A percentile compares a stretch with the other conserved stretches of the same genome.
Evolutionary conservation across 2,113 vertebrate species (phyloP).

Genomic region (Proterorhinus semilunaris): DNA sequence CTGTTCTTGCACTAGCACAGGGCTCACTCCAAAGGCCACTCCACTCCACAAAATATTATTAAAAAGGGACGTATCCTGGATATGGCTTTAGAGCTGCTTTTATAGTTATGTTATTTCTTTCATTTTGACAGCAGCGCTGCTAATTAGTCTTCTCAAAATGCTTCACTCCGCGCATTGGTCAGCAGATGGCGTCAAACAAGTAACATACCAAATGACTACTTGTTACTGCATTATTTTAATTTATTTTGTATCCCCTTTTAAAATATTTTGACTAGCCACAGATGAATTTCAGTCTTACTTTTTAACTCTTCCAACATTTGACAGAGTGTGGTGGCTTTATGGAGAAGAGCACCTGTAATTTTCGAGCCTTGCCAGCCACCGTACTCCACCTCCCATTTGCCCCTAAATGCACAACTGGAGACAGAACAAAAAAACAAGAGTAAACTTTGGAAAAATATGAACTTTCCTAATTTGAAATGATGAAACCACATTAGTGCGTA

Average conservation of each 20-base stretch:
- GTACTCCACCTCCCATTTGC: slow-evolving; percentile 28
- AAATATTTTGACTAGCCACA: too few species aligned
- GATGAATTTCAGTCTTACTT: neutral
- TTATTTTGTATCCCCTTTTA: too few species aligned
- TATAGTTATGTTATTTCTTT: too few species aligned
- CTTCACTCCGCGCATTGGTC: too few species aligned
- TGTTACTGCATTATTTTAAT: too few species aligned
- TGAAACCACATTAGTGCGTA: neutral
- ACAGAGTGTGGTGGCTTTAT: slow-evolving; percentile 46
- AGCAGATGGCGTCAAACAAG: too few species aligned
- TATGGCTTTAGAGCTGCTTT: too few species aligned
- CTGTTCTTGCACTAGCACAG: slow-evolving; percentile 55
- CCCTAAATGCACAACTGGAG: slow-evolving; percentile 57
- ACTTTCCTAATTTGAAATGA: neutral
- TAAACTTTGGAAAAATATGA: neutral
- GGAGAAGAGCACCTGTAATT: slow-evolving; percentile 32
- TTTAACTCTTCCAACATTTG: neutral
- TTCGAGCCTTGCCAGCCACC: slow-evolving; percentile 53
- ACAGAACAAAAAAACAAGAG: slow-evolving; percentile 22
- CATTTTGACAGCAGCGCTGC: too few species aligned
- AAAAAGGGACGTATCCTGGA: too few species aligned
- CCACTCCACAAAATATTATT: neutral
- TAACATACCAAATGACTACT: too few species aligned
- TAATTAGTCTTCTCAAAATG: too few species aligned
- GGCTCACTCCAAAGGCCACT: slow-evolving; percentile 64